Percentiles rank a stretch among this genome's conserved stretches.
phyloP scores from a whole-genome alignment of 2,113 vertebrate genomes.

The Agelaius tricolor region DNA sequence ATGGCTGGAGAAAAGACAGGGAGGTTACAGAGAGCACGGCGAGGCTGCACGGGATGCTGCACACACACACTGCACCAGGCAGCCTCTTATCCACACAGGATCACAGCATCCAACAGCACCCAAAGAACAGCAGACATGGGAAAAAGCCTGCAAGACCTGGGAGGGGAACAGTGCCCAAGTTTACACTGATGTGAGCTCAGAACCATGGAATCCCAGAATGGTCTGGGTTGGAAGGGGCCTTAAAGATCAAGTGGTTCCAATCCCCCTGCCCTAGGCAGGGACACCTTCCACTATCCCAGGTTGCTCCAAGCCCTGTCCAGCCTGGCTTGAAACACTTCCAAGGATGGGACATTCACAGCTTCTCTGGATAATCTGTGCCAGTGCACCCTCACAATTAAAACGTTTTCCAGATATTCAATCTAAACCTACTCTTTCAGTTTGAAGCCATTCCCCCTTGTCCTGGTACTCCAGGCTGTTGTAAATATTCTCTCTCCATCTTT shows the following conservation, averaged over 20 bases:
- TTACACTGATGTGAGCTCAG: background rate
- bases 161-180: background rate
- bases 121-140: background rate
- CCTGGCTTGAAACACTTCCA: background rate
- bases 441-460: background rate
- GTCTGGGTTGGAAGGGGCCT: background rate
- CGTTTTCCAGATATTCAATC: background rate
- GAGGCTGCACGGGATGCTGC: background rate
- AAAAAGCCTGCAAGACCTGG: background rate
- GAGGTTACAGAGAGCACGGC: background rate
- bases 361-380: background rate
- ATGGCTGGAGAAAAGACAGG: background rate
- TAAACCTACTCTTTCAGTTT: background rate
- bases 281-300: background rate
- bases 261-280: background rate
- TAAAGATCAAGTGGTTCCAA: background rate
- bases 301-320: background rate
- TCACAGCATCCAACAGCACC: background rate
- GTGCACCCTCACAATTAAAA: background rate
- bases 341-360: background rate
- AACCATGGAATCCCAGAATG: background rate
- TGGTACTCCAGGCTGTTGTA: background rate
- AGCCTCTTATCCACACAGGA: background rate
- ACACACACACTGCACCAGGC: rapidly evolving
- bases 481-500: background rate